Evolutionary conservation across 2,797 vertebrate species (phyloP), one percentile per base, ranked within the genome.

Genomic region (Acrocephalus scirpaceus): DNA sequence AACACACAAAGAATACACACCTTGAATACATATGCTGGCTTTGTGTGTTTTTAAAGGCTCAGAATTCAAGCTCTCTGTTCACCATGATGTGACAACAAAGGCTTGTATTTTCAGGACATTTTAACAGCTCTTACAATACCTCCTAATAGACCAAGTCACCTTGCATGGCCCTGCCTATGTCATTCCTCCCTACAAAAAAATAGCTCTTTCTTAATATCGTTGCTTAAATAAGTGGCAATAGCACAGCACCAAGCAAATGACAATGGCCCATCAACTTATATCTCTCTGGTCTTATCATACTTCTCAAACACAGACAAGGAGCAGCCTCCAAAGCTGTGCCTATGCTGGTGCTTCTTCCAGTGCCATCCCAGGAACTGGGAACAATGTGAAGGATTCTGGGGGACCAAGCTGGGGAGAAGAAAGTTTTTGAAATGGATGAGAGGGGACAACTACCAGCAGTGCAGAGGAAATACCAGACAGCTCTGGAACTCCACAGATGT

Each of bases 1-100:
- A 82, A 56, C 36, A 64, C 29, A 48, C 17, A 57, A 1, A 70
- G 30, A 64, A 91, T 4, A 15, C 22, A 47, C 11, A 48, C 10
- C 29, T 42, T 34, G 12, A 57, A 70, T 3, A 36, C 6, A 10
- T 4, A 40, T 0, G 13, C 32, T 40, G 30, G 7, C 1, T 89
- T 45, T 30, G 22, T 40, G n/a, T 34, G 30, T 5, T 75, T 32
- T 40, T 61, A 18, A 71, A 75, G 56, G 42, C 30, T 73, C 20
- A 45, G 30, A 79, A 78, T n/a, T 74, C 45, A 58, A 47, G 10
- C 58, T 22, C 20, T 80, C 47, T 29, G 6, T 4, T 78, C 40
- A 36, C 7, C 17, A 8, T 20, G 65, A 66, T 32, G 23, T 61
- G 40, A 57, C 11, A 58, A 32, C 23, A 74, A 69, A 69, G 0